Evolutionary conservation across 1,140 invertebrate species (phyloP), one percentile per base, ranked within the genome.

Genomic region (Littorina saxatilis): DNA sequence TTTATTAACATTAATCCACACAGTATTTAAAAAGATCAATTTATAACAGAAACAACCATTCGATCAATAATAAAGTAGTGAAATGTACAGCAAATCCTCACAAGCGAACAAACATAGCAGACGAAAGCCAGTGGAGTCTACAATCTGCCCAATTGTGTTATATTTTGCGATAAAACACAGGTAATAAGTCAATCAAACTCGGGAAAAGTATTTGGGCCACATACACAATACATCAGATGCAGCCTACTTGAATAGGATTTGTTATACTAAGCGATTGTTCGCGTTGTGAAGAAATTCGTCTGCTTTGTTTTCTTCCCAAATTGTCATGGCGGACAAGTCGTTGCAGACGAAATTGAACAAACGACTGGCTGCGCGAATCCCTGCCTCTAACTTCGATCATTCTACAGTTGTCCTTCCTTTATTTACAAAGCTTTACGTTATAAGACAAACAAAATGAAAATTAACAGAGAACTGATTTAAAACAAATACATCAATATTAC

Each of bases 261-360:
- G n/a, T n/a, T n/a, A n/a, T n/a, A n/a, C n/a, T n/a, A n/a, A n/a
- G n/a, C 37, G 43, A 47, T 47, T 17, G 43, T 47, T 39, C 32
- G 7, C 63, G 2, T 39, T 35, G 27, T 5, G 66, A 7, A 37
- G 35, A 68, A 68, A 68, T 68, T 68, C 66, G 66, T 68, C 66
- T 68, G 66, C 66, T 39, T 63, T 68, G 66, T 68, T 68, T 68
- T 68, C 32, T 29, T 68, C 35, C 35, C 32, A n/a, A 2, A 68
- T 32, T 39, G 66, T 68, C 66, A 68, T 68, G 66, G 66, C 66
- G 23, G 66, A 68, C 9, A 29, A 68, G 66, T 23, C 66, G 32
- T 40, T 68, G 66, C 66, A 68, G 66, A 68, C 66, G 66, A 68
- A 37, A 68, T 39, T 47, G 43, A 47, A 9, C 43, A 47, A 47